A percentile compares a stretch with the other conserved stretches of the same genome.
Evolutionary conservation across 1,140 invertebrate genomes (phyloP).

Genomic region (Pachyrhynchus sulphureomaculatus): DNA sequence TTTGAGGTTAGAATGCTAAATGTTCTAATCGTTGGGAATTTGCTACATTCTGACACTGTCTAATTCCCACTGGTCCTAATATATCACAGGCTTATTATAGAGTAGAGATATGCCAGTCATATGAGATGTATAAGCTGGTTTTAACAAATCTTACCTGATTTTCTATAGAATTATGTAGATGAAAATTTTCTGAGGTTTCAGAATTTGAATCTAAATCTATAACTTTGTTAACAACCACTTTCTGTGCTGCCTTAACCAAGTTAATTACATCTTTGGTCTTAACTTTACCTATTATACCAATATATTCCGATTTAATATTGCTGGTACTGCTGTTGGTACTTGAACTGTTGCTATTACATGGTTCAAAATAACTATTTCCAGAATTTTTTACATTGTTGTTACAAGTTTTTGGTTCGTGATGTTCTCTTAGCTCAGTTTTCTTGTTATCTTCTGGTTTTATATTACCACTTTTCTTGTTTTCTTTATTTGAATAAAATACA

Average conservation of each 20-base stretch:
- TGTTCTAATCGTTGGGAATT: too few species aligned
- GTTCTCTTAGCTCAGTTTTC: too few species aligned
- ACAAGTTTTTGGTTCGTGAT: too few species aligned
- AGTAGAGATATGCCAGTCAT: too few species aligned
- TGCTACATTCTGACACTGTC: too few species aligned
- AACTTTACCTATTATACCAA: neutral
- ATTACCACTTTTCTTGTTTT: constrained; percentile 29
- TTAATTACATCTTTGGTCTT: too few species aligned
- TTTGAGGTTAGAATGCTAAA: too few species aligned
- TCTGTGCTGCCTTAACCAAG: neutral
- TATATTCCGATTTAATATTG: neutral
- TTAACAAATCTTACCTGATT: neutral
- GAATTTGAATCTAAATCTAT: neutral
- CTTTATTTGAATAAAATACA: constrained; percentile 41
- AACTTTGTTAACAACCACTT: neutral
- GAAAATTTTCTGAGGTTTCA: neutral
- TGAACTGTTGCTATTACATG: neutral
- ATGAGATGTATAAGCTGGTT: too few species aligned
- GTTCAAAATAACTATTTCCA: neutral
- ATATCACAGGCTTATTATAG: too few species aligned
- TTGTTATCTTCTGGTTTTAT: constrained; percentile 8
- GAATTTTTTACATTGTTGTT: constrained; percentile 1
- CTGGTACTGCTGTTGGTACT: neutral
- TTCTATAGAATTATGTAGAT: neutral
- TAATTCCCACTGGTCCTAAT: too few species aligned